Base-by-base conservation (phyloP, 30 jellyfish, hydroid and myxozoan genomes). In the Phacellophora camtschatica region DNA sequence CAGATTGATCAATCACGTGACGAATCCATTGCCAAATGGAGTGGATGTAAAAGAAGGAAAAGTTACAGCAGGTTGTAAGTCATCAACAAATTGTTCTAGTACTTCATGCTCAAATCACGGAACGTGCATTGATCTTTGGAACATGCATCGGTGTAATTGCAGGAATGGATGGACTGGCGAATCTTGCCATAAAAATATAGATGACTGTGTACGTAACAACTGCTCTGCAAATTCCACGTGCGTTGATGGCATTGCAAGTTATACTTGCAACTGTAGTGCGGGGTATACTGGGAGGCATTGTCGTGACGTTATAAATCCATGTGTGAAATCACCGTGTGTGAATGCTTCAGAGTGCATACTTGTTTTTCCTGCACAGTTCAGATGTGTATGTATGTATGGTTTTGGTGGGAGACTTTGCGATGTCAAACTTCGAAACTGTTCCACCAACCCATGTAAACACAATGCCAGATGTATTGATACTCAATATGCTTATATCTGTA, bases 161-260 rank as follows among this genome's bases (percentile, higher is more conserved):
- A 73, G 72, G 28, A 66, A 20, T 22, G 97, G 97, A 37, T 88
- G 89, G 85, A 57, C 91, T 27, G 97, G 97, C 5, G 11, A 5
- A 6, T 65, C 76, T 3, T 88, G 97, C 43, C 88, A 81, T 16
- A 23, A 29, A 1, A 85, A 81, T 51, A 64, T 88, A 2, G 51
- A 88, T 67, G 95, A 82, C 46, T 88, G 97, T 55, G 5, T 29
- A 2, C 50, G 42, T n/a, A 55, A 59, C 57, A 71, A 64, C 20
- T 63, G 83, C 54, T 65, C 83, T 32, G 71, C 22, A 2, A 65
- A 80, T 36, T 80, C 91, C 24, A 80, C 84, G 12, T 80, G 94
- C 86, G 53, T 82, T 24, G 94, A 82, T 46, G 94, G 86, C 4
- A 59, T 82, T 28, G 82, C 74, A 13, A 67, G 28, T 46, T 82